Evolutionary conservation across 2,888 invertebrate genomes (phyloP).

Genomic region (Hirtodrosophila cameraria): DNA sequence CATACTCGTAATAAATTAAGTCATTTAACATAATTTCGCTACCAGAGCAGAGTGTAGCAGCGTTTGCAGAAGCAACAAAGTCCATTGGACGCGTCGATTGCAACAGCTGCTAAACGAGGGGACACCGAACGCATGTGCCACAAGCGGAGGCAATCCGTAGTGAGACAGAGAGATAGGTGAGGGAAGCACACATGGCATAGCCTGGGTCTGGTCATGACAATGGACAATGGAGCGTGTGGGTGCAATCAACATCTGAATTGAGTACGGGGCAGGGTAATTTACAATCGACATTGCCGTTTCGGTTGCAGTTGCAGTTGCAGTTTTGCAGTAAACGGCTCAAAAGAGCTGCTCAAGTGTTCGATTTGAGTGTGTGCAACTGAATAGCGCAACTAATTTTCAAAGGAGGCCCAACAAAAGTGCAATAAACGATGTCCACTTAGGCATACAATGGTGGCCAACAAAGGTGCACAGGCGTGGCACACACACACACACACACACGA

Average conservation of each 20-base stretch:
- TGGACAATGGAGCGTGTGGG: constrained; percentile 69
- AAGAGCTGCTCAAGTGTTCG: constrained; percentile 1
- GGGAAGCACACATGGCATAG: constrained; percentile 48
- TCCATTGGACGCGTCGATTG: constrained; percentile 42
- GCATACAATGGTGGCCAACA: constrained; percentile 52
- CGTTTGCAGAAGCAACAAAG: constrained; percentile 7
- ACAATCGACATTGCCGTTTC: constrained; percentile 42
- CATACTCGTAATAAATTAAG: constrained; percentile 78
- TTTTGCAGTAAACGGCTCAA: constrained; percentile 32
- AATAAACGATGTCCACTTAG: constrained; percentile 80
- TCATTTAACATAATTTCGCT: constrained; percentile 79
- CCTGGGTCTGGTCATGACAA: constrained; percentile 26
- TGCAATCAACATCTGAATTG: constrained; percentile 67
- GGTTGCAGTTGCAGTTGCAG: constrained; percentile 20
- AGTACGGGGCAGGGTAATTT: constrained; percentile 57
- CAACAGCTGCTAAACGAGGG: constrained; percentile 75
- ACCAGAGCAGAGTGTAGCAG: no score
- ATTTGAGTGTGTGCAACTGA: constrained; percentile 47
- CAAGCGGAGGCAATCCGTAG: constrained; percentile 25
- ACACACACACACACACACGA: constrained; percentile 15
- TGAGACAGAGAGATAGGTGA: constrained; percentile 12
- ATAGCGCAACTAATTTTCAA: constrained; percentile 81
- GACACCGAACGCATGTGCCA: constrained; percentile 72
- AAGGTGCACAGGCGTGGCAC: constrained; percentile 58
- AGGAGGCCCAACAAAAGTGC: constrained; percentile 70